These are phyloP conservation scores for Dromococcyx pavoninus DNA, from an alignment of 2,797 vertebrate genomes.

Conservation along the genomic window DNA sequence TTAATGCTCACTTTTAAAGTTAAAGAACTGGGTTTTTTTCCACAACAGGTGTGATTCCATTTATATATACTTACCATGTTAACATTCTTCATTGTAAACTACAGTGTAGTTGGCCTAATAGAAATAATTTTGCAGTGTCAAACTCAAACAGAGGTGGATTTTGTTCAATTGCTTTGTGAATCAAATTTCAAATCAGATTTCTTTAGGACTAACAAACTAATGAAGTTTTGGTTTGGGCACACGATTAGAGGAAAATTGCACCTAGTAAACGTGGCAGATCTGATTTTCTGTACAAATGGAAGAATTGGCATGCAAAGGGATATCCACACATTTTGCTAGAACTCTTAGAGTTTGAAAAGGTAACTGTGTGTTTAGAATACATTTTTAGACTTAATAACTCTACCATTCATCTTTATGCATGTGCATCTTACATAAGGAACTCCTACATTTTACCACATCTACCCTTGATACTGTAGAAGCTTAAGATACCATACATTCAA, in stretches of 20 bases:
- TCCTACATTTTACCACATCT: not conserved
- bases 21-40: slow-evolving; percentile 17
- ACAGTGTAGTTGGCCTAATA: not conserved
- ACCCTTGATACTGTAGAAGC: not conserved
- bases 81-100: not conserved
- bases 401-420: not conserved
- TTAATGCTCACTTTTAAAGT: slow-evolving; percentile 52
- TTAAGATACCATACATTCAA: not conserved
- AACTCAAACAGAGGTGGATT: not conserved
- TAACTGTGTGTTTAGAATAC: not conserved
- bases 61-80: slow-evolving; percentile 22
- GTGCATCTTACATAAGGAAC: not conserved
- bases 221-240: fast-evolving
- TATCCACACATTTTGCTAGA: not conserved
- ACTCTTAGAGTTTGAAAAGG: not conserved
- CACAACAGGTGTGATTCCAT: slow-evolving; percentile 6
- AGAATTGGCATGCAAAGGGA: not conserved
- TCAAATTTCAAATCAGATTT: not conserved
- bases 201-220: not conserved
- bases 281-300: not conserved
- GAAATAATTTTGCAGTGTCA: not conserved
- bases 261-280: not conserved
- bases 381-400: not conserved
- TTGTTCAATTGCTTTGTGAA: not conserved
- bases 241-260: not conserved